Evolutionary conservation across 2,113 vertebrate species (phyloP).

Genomic region (Psettodes erumei): DNA sequence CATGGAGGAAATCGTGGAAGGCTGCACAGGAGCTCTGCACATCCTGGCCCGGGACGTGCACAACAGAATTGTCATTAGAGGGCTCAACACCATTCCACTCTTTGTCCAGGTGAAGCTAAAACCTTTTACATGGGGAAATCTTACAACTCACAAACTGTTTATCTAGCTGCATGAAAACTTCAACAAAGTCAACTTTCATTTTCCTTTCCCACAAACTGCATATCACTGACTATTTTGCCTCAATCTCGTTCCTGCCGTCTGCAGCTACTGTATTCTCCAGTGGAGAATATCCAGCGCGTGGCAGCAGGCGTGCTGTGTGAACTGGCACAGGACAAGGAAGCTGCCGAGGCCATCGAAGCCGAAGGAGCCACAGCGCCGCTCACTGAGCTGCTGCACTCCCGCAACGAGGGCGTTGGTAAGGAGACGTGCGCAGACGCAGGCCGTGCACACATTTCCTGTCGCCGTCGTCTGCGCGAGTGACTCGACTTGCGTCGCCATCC

Average conservation of each 20-base stretch:
- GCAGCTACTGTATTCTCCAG: conserved; percentile 96
- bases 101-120: conserved; percentile 92
- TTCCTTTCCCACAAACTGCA: background rate
- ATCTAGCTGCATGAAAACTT: background rate
- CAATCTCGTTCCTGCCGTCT: background rate
- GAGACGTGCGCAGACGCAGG: background rate
- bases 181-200: background rate
- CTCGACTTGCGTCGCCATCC: conserved; percentile 4
- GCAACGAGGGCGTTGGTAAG: conserved; percentile 97
- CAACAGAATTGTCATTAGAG: conserved; percentile 97
- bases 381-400: conserved; percentile 96
- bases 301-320: conserved; percentile 98
- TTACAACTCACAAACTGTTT: background rate
- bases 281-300: conserved; percentile 98
- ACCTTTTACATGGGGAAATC: too few species aligned
- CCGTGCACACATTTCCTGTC: background rate
- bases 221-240: background rate
- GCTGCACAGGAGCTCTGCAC: conserved; percentile 97
- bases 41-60: conserved; percentile 97
- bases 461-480: background rate
- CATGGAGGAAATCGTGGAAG: conserved; percentile 99
- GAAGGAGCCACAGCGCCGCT: conserved; percentile 98
- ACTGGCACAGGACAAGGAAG: conserved; percentile 98
- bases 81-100: conserved; percentile 98
- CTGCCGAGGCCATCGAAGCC: conserved; percentile 96